Evolutionary conservation across 2,113 vertebrate species (phyloP), one percentile per base, ranked within the genome.

Genomic region (Donacobius atricapilla): DNA sequence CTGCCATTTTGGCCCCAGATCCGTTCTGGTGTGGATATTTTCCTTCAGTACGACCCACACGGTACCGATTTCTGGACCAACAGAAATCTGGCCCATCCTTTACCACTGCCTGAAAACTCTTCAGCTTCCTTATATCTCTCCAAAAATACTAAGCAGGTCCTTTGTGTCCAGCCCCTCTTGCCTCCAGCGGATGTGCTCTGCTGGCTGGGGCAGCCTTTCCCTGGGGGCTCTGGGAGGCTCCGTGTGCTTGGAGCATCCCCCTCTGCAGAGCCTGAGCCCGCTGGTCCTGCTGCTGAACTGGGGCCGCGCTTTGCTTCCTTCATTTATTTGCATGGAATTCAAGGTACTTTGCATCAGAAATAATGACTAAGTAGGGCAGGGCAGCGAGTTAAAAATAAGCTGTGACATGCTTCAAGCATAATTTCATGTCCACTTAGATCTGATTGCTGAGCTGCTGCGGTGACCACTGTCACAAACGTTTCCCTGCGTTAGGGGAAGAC

Each of bases 381-480:
- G 39, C 3, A 70, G 61, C 0, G 61, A 93, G 93, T 82, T 89
- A 93, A 93, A 95, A 94, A 96, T 82, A 92, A 88, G 30, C 77
- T 23, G 42, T 79, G 90, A 23, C 63, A 64, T 0, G 68, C 83
- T 94, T 95, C 78, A 89, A 95, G 73, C 31, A 9, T 89, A 92
- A 45, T 84, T 91, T 94, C 60, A 6, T 42, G 90, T 92, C 89
- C 42, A 2, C 56, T 96, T 86, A 15, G 35, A 19, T 94, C 69
- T 85, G 81, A 68, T 44, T 73, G 51, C 75, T n/a, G 87, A 33
- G 37, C 31, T 79, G 69, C 82, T 22, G 58, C 96, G 73, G 63
- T 84, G 91, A 81, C 87, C 97, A 90, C 75, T 91, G 90, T 57
- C 92, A 94, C 79, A 86, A 45, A 80, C 39, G 10, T 91, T 94